Evolutionary conservation across 2,888 invertebrate genomes (phyloP), one percentile per base, ranked within the genome.

Genomic region (Mythimna impura): DNA sequence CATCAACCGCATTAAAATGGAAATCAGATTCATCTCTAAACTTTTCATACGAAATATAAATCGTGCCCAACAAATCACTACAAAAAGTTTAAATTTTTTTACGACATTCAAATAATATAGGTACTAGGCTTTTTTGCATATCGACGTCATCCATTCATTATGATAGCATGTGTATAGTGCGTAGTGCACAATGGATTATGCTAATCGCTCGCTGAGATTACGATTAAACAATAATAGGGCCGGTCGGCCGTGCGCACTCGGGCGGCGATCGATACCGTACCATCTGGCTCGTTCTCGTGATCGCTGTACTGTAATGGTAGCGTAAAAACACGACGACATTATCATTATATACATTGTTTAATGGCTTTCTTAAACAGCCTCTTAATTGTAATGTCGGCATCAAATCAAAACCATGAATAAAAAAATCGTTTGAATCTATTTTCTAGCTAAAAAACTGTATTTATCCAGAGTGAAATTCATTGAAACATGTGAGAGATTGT

Each of bases 131-230:
- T 86, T 88, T 88, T 82, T 83, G 66, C 73, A 74, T 55, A 71
- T 67, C 80, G 83, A 89, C 90, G 90, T 91, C 90, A 89, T 83
- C 86, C 93, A 93, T 94, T 94, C 92, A 93, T 89, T 89, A 86
- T 81, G 88, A 88, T 88, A 92, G 91, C 92, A 92, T 91, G 93
- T 92, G 93, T 83, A 83, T 88, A 88, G 88, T 84, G 86, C 88
- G 88, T 87, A 81, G 87, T 86, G 84, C 87, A 94, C 95, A 95
- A 95, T 95, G 90, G 92, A 81, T n/a, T 95, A 95, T 95, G 95
- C 89, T 95, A 95, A 95, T 95, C 93, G 89, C 85, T 86, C 80
- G 90, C 87, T 84, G 93, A 93, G 94, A 94, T 94, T 93, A 91
- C 90, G 93, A 94, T 94, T 93, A 92, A 91, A 93, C 91, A 93